Evolutionary conservation across 1,140 invertebrate genomes (phyloP).

Genomic region (Antheraea mylitta): DNA sequence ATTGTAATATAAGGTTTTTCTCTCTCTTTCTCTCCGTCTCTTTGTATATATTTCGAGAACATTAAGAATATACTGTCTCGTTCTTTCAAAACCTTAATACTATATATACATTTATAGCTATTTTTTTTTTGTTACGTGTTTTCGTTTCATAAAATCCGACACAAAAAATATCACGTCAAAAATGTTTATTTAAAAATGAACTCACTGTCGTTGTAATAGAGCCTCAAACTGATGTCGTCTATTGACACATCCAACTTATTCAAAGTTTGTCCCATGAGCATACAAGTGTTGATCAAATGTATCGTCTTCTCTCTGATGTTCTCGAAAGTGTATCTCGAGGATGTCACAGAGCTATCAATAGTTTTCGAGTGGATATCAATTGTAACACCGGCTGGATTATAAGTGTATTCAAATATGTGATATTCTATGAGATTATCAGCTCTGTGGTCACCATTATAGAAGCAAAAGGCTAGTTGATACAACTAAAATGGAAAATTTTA

Average conservation of each 20-base stretch:
- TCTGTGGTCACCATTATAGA: constrained; percentile 52
- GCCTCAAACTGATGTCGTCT: constrained; percentile 50
- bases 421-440: constrained; percentile 56
- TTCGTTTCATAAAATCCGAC: too few relatives aligned
- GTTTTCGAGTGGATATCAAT: constrained; percentile 45
- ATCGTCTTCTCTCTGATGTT: constrained; percentile 42
- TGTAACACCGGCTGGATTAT: constrained; percentile 41
- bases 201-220: constrained; percentile 64
- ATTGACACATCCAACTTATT: constrained; percentile 29
- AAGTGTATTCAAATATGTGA: constrained; percentile 58
- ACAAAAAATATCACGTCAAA: too few relatives aligned
- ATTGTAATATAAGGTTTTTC: too few relatives aligned
- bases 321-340: constrained; percentile 38
- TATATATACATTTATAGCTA: too few relatives aligned
- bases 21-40: too few relatives aligned
- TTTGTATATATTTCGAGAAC: too few relatives aligned
- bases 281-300: constrained; percentile 38
- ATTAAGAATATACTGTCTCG: too few relatives aligned
- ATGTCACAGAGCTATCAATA: constrained; percentile 15
- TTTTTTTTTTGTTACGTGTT: too few relatives aligned
- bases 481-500: constrained; percentile 31
- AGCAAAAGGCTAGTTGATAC: constrained; percentile 55
- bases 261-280: constrained; percentile 44
- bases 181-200: not conserved
- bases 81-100: too few relatives aligned